A percentile compares a stretch with the other conserved stretches of the same genome.
phyloP scores from a whole-genome alignment of 2,797 vertebrate species.

The Lycodopsis pacificus region DNA sequence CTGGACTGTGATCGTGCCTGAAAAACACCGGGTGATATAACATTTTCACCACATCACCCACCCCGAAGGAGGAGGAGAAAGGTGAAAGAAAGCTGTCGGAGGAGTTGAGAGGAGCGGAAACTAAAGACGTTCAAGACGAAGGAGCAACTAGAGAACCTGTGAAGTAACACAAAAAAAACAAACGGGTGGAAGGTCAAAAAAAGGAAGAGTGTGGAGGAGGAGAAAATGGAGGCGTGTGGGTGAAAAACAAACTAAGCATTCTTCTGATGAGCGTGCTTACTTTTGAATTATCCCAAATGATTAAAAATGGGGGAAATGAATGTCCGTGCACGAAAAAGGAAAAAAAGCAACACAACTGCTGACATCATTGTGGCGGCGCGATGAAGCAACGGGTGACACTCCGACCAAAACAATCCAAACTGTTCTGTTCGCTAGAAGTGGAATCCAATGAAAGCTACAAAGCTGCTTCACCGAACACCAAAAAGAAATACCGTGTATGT shows the following conservation, averaged over 20 bases:
- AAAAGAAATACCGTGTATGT: not conserved
- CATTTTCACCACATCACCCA: not conserved
- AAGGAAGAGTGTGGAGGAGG: slow-evolving; percentile 14
- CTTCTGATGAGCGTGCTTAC: not conserved
- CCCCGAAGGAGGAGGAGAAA: slow-evolving; percentile 3
- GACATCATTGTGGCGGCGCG: not conserved
- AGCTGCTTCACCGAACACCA: not conserved
- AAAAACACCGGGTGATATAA: not conserved
- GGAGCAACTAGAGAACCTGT: slow-evolving; percentile 6
- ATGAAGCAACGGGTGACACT: slow-evolving; percentile 4
- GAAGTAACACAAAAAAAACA: slow-evolving; percentile 6
- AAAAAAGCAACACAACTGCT: not conserved
- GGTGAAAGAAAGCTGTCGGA: slow-evolving; percentile 7
- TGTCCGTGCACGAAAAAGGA: not conserved
- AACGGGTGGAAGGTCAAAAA: not conserved
- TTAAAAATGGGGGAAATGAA: slow-evolving; percentile 22
- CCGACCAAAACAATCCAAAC: slow-evolving; percentile 13
- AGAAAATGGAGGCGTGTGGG: slow-evolving; percentile 18
- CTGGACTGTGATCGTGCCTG: not conserved
- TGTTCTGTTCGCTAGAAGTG: slow-evolving; percentile 8
- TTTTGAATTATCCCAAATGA: not conserved
- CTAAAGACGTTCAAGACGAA: slow-evolving; percentile 23
- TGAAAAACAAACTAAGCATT: slow-evolving; percentile 6
- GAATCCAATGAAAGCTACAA: not conserved
- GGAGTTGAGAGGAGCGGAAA: slow-evolving; percentile 28